A percentile compares a stretch with the other conserved stretches of the same genome.
Evolutionary conservation across 2,888 invertebrate species (phyloP).

Genomic region (Cryptops parisi): DNA sequence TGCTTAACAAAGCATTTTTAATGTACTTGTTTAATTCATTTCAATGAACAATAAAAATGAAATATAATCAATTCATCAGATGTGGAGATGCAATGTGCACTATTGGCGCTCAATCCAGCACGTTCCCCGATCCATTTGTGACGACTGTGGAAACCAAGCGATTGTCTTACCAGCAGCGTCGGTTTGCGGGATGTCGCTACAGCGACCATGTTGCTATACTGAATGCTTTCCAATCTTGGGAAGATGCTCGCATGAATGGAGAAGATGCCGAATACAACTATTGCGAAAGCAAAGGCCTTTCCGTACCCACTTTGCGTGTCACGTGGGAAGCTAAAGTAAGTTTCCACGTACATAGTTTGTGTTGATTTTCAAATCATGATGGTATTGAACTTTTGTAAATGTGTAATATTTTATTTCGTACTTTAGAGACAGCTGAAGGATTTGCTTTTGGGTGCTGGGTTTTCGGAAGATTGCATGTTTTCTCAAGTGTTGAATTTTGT

Average conservation of each 20-base stretch:
- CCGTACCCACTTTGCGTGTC: conserved; percentile 73
- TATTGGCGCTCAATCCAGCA: conserved; percentile 89
- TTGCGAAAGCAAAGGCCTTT: conserved; percentile 83
- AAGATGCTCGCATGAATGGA: conserved; percentile 37
- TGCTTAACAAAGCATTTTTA: too few species aligned
- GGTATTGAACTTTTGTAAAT: too few species aligned
- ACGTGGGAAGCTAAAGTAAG: conserved; percentile 79
- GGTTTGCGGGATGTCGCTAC: conserved; percentile 67
- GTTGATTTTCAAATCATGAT: too few species aligned
- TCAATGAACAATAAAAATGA: neutral
- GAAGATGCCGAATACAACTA: conserved; percentile 57
- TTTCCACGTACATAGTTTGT: too few species aligned
- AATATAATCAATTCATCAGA: conserved; percentile 31
- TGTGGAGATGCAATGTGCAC: conserved; percentile 82
- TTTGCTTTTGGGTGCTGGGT: conserved; percentile 57
- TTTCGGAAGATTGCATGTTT: conserved; percentile 72
- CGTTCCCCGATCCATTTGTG: conserved; percentile 62
- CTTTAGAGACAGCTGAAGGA: conserved; percentile 52
- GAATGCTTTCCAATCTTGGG: conserved; percentile 66
- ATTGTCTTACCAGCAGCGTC: conserved; percentile 67
- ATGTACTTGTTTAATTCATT: too few species aligned
- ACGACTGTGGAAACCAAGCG: conserved; percentile 41
- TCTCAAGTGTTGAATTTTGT: conserved; percentile 57
- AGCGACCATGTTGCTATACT: conserved; percentile 95
- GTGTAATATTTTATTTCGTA: too few species aligned